Percentiles rank a stretch among this genome's conserved stretches.
phyloP scores from a whole-genome alignment of 2,888 invertebrate genomes.

The Pollenia griseotomentosa region DNA sequence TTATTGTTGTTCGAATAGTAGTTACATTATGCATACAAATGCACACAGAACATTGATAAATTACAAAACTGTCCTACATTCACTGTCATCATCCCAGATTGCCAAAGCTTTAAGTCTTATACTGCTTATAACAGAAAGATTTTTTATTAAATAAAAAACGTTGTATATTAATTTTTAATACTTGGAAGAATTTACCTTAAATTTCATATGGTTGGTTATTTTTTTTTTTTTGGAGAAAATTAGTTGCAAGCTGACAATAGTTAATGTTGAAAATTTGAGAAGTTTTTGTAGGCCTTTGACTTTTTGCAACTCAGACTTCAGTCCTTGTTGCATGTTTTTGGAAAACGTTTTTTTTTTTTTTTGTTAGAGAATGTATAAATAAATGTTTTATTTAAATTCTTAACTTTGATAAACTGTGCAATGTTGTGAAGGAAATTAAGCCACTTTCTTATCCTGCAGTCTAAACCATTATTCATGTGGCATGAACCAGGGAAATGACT shows the following conservation, averaged over 20 bases:
- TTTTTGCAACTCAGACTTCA: conserved; percentile 38
- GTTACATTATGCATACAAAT: conserved; percentile 27
- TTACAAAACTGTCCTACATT: conserved; percentile 60
- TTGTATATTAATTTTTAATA: conserved; percentile 16
- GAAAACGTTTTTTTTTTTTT: neutral
- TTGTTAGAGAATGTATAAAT: neutral
- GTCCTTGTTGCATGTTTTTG: conserved; percentile 51
- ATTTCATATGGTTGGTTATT: neutral
- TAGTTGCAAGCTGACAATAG: neutral
- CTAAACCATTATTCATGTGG: conserved; percentile 40
- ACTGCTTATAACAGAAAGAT: neutral
- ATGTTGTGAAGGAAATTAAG: conserved; percentile 30
- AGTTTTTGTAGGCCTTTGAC: neutral
- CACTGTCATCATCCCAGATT: conserved; percentile 35
- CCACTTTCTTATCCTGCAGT: conserved; percentile 30
- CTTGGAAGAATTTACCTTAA: neutral
- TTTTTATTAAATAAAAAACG: neutral
- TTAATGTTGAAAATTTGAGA: neutral
- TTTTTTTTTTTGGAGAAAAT: neutral
- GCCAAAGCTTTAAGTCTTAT: conserved; percentile 4
- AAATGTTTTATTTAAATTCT: conserved; percentile 60
- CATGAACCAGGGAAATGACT: conserved; percentile 29
- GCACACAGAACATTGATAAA: conserved; percentile 51
- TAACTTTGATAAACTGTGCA: conserved; percentile 52
- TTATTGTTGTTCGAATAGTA: conserved; percentile 32